phyloP scores from a whole-genome alignment of 2,113 vertebrate genomes.

The Asarcornis scutulata region DNA sequence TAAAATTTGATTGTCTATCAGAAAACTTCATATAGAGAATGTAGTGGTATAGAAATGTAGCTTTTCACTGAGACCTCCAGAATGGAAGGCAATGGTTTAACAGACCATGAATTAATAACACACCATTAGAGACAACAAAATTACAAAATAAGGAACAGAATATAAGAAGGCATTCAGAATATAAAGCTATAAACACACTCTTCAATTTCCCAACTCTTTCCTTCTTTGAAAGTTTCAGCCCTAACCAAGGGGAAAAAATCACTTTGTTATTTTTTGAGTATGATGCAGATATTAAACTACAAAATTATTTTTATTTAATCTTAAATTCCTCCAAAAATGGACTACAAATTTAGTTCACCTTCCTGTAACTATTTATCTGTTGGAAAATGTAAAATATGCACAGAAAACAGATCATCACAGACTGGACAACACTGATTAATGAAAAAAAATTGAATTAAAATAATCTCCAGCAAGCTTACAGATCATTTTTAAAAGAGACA shows the following conservation, averaged over 20 bases:
- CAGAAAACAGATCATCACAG: neutral
- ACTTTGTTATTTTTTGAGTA: neutral
- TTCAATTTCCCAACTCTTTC: neutral
- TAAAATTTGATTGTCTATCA: neutral
- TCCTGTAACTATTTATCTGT: neutral
- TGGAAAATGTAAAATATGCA: neutral
- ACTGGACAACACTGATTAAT: neutral
- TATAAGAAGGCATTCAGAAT: neutral
- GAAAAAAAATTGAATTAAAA: neutral
- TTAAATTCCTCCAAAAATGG: neutral
- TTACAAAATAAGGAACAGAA: neutral
- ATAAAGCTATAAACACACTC: neutral
- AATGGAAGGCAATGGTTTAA: neutral
- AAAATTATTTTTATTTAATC: neutral
- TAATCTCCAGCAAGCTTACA: neutral
- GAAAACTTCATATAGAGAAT: neutral
- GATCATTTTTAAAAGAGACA: neutral
- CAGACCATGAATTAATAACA: neutral
- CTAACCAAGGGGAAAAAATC: neutral
- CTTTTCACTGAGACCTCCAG: neutral
- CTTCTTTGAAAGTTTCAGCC: neutral
- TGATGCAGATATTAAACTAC: neutral
- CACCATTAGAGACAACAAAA: neutral
- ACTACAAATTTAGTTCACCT: neutral
- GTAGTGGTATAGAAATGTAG: neutral